Percentiles rank a stretch among this genome's conserved stretches.
Conservation (phyloP, 2,888 invertebrate genomes). For the Strigamia maritima region DNA sequence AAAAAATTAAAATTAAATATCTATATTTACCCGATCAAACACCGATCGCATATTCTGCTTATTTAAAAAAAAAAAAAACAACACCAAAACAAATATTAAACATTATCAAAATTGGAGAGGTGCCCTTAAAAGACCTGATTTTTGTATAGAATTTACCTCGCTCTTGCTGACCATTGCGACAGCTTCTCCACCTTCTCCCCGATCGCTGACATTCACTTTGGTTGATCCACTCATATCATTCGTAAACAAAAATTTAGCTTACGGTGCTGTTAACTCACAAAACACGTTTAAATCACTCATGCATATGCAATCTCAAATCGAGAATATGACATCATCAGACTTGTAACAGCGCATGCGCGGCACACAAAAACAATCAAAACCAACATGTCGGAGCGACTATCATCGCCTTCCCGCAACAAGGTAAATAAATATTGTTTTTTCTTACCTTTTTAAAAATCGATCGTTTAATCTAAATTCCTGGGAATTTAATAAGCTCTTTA, state of each 20-base stretch:
- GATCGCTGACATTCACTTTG: background rate
- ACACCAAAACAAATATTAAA: background rate
- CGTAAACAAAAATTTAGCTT: background rate
- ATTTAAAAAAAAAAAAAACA: background rate
- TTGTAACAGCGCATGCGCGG: background rate
- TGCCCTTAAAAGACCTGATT: no score
- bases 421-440: background rate
- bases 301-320: background rate
- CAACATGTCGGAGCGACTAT: background rate
- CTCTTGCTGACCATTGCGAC: slow-evolving; percentile 2
- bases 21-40: slow-evolving; percentile 14
- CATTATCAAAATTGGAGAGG: background rate
- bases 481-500: no score
- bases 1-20: background rate
- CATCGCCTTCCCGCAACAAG: background rate
- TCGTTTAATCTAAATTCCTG: background rate
- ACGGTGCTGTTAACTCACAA: background rate
- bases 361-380: background rate
- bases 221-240: background rate
- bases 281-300: background rate
- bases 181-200: background rate
- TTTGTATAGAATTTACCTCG: background rate
- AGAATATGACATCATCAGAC: background rate
- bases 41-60: background rate
- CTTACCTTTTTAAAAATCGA: background rate